Conservation (phyloP, 1,140 invertebrate genomes). For the Pachypeltis micranthus region DNA sequence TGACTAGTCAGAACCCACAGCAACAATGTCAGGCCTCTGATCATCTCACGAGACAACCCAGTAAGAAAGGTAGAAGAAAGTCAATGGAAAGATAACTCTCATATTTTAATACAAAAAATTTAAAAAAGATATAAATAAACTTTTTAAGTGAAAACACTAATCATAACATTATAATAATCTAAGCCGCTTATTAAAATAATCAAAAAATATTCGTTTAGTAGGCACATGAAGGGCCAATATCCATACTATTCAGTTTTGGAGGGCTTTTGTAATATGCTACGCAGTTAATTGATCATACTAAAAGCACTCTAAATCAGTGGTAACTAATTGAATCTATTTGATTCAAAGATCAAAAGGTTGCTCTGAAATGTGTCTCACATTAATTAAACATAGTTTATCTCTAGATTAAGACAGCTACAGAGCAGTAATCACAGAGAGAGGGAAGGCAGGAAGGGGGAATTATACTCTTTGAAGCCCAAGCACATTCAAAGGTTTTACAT, state of each 20-base stretch:
- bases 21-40: too few species aligned
- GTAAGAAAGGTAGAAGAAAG: too few species aligned
- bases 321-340: neutral
- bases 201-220: neutral
- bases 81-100: too few species aligned
- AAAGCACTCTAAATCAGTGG: neutral
- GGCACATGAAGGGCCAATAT: neutral
- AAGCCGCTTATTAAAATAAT: neutral
- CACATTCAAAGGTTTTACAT: neutral
- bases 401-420: neutral
- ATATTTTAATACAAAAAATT: neutral
- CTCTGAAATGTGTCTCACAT: neutral
- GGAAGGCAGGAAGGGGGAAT: neutral
- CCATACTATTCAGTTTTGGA: neutral
- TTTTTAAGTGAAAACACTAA: neutral
- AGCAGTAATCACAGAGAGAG: neutral
- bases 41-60: too few species aligned
- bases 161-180: neutral
- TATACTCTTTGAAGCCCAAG: neutral
- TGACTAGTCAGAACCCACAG: too few species aligned
- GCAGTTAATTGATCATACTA: neutral
- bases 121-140: neutral
- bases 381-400: neutral
- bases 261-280: neutral
- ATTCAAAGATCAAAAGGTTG: neutral